Evolutionary conservation across 2,888 invertebrate species (phyloP).

Genomic region (Seira musarum): DNA sequence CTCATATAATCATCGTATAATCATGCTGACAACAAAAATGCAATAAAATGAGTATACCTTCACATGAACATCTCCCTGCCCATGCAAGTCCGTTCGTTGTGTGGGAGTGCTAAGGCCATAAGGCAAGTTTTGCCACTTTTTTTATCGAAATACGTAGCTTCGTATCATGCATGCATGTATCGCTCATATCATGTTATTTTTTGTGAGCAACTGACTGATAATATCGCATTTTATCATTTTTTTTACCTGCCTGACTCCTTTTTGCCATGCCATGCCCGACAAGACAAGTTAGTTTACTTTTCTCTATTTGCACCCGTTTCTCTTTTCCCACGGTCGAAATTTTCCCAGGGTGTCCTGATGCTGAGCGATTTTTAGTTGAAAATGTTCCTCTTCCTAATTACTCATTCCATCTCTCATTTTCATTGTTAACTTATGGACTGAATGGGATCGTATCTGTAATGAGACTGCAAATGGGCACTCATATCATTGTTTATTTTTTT

Average conservation of each 20-base stretch:
- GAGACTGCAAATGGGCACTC: slow-evolving; percentile 51
- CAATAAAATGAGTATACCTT: slow-evolving; percentile 28
- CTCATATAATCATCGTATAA: slow-evolving; percentile 39
- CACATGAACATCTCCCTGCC: slow-evolving; percentile 37
- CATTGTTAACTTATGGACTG: slow-evolving; percentile 53
- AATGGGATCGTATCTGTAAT: slow-evolving; percentile 29
- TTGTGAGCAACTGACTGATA: slow-evolving; percentile 56
- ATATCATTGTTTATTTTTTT: slow-evolving; percentile 27
- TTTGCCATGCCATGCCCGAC: slow-evolving; percentile 34
- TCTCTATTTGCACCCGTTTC: slow-evolving; percentile 57
- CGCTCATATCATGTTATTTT: slow-evolving; percentile 45
- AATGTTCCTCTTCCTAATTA: slow-evolving; percentile 67
- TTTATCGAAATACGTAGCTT: slow-evolving; percentile 51
- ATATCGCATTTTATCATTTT: slow-evolving; percentile 55
- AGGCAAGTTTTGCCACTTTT: slow-evolving; percentile 45
- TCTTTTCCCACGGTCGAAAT: slow-evolving; percentile 69
- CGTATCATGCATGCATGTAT: slow-evolving; percentile 13
- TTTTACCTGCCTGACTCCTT: slow-evolving; percentile 45
- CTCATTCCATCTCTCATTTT: slow-evolving; percentile 64
- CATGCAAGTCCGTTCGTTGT: neutral
- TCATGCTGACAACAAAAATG: slow-evolving; percentile 45
- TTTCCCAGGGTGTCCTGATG: slow-evolving; percentile 67
- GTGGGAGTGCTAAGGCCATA: slow-evolving; percentile 41
- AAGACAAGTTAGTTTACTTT: slow-evolving; percentile 40
- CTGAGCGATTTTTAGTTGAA: slow-evolving; percentile 57